A percentile compares a stretch with the other conserved stretches of the same genome.
Evolutionary conservation across 2,888 invertebrate species (phyloP).

Genomic region (Antitype chi): DNA sequence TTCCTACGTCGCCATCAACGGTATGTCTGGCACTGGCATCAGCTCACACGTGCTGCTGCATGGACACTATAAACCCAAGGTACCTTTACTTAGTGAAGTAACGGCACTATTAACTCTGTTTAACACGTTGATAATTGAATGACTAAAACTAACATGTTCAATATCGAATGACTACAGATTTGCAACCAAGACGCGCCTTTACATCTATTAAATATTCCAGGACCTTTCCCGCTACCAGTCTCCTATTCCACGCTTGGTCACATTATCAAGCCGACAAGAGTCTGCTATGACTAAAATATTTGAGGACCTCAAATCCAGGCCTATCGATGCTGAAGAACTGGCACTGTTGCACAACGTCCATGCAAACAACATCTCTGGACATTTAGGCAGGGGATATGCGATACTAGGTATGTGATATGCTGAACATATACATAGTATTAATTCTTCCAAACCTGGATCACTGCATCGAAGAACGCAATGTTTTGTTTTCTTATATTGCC

Average conservation of each 20-base stretch:
- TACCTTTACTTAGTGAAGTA: conserved; percentile 43
- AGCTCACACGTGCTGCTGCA: conserved; percentile 80
- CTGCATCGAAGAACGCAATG: no score
- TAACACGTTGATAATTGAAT: neutral
- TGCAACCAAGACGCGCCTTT: no score
- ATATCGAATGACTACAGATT: neutral
- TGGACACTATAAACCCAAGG: conserved; percentile 81
- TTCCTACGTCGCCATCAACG: conserved; percentile 75
- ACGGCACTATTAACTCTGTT: neutral
- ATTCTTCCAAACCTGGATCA: no score
- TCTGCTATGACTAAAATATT: conserved; percentile 73
- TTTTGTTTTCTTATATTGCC: conserved; percentile 45
- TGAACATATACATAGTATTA: no score
- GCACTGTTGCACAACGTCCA: conserved; percentile 81
- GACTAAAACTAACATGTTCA: neutral
- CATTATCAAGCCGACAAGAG: conserved; percentile 80
- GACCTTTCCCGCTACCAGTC: conserved; percentile 75
- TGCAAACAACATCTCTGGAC: conserved; percentile 73
- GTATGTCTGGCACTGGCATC: conserved; percentile 78
- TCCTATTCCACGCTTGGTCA: conserved; percentile 75
- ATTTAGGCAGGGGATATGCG: conserved; percentile 80
- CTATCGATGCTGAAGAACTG: conserved; percentile 82
- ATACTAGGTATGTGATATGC: conserved; percentile 80
- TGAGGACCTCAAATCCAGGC: conserved; percentile 74
- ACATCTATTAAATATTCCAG: conserved; percentile 22